Evolutionary conservation across 2,888 invertebrate species (phyloP), one percentile per base, ranked within the genome.

Genomic region (Caradrina clavipalpis): DNA sequence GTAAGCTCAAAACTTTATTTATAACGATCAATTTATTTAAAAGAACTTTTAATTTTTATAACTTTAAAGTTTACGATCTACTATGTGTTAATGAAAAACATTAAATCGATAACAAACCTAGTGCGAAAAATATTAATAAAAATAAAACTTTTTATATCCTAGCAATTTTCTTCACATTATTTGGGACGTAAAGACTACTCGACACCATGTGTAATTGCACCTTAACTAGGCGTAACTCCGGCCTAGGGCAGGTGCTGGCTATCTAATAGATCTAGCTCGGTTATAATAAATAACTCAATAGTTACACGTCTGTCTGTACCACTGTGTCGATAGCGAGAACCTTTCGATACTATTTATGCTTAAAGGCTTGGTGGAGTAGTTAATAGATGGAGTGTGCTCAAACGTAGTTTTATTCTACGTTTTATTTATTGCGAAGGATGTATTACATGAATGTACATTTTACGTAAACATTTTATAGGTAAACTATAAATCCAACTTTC

Each of bases 281-380:
- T 78, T 58, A 76, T 69, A 83, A 81, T 83, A 78, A 83, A 82
- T 83, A 83, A 82, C 83, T 83, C 81, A 76, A 67, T 71, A 54
- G 80, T 21, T 58, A 49, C 66, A 61, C 17, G 80, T 80, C 77
- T 78, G 80, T 76, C 68, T n/a, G 47, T 68, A 61, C 68, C 47
- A n/a, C 58, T 57, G 59, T 31, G 53, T 72, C 53, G 83, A 83
- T 82, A 81, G 76, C 56, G 81, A 76, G 53, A 76, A 73, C 65
- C 64, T 69, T 78, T 71, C 61, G 22, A 66, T 73, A 68, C 56
- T 83, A 78, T 81, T 80, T 76, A 78, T 69, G 64, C n/a, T 50
- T 53, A 22, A 39, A 58, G 10, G 21, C 10, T 47, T 6, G 8
- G 0, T 39, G 31, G 73, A 67, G 39, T 47, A 73, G 17, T 2